Evolutionary conservation across 2,113 vertebrate species (phyloP).

Genomic region (Phylloscopus trochiloides): DNA sequence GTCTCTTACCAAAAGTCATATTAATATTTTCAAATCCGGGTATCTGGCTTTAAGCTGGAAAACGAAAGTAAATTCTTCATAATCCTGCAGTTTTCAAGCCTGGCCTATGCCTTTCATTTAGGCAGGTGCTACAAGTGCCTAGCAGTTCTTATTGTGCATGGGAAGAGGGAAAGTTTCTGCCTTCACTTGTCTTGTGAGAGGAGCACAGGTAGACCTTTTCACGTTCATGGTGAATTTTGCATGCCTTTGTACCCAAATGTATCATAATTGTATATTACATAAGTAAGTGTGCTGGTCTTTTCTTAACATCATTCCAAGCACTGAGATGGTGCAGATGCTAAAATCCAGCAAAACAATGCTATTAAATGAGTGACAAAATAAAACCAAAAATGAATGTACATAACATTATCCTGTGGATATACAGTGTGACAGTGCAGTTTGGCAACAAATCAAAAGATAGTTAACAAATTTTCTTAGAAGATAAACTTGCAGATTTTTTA

Average conservation of each 20-base stretch:
- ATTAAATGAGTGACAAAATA: not conserved
- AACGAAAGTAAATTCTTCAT: not conserved
- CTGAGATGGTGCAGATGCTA: not conserved
- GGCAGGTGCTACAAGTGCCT: not conserved
- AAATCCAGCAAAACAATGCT: not conserved
- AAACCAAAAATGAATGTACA: not conserved
- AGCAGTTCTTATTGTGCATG: not conserved
- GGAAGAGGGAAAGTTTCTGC: not conserved
- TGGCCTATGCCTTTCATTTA: not conserved
- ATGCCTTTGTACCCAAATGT: not conserved
- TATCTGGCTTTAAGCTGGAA: not conserved
- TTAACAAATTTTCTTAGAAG: not conserved
- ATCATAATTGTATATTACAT: not conserved
- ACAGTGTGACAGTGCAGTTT: not conserved
- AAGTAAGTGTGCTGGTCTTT: not conserved
- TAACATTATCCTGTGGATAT: not conserved
- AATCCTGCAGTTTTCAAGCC: not conserved
- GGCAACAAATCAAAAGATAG: not conserved
- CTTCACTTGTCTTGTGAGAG: fast-evolving
- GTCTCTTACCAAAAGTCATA: not conserved
- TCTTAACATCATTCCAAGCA: not conserved
- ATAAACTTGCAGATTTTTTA: not conserved
- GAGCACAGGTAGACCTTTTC: not conserved
- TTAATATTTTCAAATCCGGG: not conserved
- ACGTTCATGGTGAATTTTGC: fast-evolving